These are phyloP conservation scores for Malacosoma neustria DNA, from an alignment of 2,888 invertebrate species.

Conservation along the genomic window DNA sequence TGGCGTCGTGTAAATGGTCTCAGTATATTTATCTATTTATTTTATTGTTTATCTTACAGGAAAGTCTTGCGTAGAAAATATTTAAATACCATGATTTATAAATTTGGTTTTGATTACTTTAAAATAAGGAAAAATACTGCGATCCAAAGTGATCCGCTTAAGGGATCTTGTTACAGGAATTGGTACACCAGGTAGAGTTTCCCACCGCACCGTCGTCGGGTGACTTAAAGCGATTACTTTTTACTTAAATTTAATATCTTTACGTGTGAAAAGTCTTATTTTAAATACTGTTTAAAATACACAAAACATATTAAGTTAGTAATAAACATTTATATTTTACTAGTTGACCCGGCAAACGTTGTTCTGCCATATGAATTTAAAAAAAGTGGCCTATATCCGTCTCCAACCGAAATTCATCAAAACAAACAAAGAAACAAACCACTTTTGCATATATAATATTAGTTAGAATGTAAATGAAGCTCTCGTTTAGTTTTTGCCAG, in stretches of 20 bases:
- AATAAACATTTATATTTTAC: too few species aligned
- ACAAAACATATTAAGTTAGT: too few species aligned
- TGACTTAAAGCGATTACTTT: conserved; percentile 36
- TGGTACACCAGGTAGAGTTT: conserved; percentile 45
- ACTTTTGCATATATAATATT: too few species aligned
- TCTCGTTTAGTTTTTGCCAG: too few species aligned
- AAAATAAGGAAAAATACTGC: conserved; percentile 18
- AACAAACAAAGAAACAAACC: too few species aligned
- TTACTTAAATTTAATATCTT: conserved; percentile 38
- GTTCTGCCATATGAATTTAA: too few species aligned
- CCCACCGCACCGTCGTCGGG: conserved; percentile 8
- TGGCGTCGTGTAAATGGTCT: too few species aligned
- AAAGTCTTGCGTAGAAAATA: not conserved
- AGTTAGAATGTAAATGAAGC: too few species aligned
- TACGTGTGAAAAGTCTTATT: conserved; percentile 22
- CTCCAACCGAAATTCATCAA: too few species aligned
- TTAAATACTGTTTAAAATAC: conserved; percentile 21
- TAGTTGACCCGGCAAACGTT: too few species aligned
- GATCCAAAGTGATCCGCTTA: conserved; percentile 40
- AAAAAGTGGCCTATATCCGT: too few species aligned
- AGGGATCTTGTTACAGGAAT: conserved; percentile 65
- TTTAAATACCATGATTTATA: conserved; percentile 1
- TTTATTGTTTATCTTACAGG: not conserved
- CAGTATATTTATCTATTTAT: not conserved
- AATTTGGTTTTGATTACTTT: conserved; percentile 1